A percentile compares a stretch with the other conserved stretches of the same genome.
Conservation (phyloP, 2,113 vertebrate genomes). For the Sturnira hondurensis region DNA sequence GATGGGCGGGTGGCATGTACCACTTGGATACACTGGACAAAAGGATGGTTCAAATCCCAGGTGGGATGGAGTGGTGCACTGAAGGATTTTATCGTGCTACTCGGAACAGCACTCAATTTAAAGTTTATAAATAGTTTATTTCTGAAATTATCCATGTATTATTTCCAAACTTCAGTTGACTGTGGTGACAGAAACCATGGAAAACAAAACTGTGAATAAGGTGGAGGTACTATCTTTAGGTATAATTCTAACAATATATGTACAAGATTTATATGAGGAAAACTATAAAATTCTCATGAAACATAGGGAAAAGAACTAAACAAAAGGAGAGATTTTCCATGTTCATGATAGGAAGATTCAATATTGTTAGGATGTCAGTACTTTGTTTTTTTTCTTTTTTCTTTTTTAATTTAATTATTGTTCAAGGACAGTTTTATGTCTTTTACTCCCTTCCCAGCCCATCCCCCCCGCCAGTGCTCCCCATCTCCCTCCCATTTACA, state of each 20-base stretch:
- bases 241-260: neutral
- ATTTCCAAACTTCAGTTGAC: neutral
- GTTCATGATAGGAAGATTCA: neutral
- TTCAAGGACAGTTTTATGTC: no score
- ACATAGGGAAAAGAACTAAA: neutral
- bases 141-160: neutral
- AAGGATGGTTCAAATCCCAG: neutral
- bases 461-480: no score
- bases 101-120: neutral
- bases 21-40: neutral
- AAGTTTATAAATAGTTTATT: neutral
- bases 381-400: no score
- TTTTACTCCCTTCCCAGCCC: no score
- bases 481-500: no score
- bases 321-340: neutral
- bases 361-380: neutral
- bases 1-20: neutral
- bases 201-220: neutral
- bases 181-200: neutral
- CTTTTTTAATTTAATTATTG: no score
- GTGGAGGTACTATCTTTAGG: neutral
- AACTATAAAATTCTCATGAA: neutral
- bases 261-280: neutral
- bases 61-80: neutral
- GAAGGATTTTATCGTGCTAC: neutral